These are phyloP conservation scores for Pharmacophagus antenor DNA, from an alignment of 2,888 invertebrate genomes.

Conservation along the genomic window DNA sequence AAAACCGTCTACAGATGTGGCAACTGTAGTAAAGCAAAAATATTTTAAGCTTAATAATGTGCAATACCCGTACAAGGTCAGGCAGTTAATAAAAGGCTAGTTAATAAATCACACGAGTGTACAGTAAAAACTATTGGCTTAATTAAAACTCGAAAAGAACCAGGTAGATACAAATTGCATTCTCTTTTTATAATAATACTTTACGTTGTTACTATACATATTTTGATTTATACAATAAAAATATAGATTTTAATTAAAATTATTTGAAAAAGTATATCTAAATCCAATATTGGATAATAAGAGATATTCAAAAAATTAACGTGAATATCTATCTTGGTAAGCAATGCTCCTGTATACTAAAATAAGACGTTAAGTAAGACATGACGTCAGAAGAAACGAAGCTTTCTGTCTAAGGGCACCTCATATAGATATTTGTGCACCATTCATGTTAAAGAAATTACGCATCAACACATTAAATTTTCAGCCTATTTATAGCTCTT, in stretches of 20 bases:
- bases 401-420: too few species aligned
- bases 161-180: constrained; percentile 8
- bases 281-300: too few species aligned
- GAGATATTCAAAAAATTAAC: too few species aligned
- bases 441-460: too few species aligned
- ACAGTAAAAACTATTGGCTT: constrained; percentile 10
- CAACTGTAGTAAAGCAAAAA: constrained; percentile 7
- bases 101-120: constrained; percentile 22
- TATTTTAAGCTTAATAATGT: constrained; percentile 19
- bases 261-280: too few species aligned
- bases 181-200: background rate
- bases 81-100: constrained; percentile 11
- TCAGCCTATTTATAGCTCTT: too few species aligned
- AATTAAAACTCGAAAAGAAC: constrained; percentile 17
- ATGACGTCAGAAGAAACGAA: too few species aligned
- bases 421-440: too few species aligned
- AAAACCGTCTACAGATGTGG: constrained; percentile 1
- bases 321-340: too few species aligned
- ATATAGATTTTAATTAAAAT: background rate
- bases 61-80: constrained; percentile 16
- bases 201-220: background rate
- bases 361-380: too few species aligned
- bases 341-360: too few species aligned
- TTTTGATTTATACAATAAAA: background rate
- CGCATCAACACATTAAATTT: too few species aligned